Conservation (phyloP, 2,888 invertebrate species). For the Anoplius nigerrimus region DNA sequence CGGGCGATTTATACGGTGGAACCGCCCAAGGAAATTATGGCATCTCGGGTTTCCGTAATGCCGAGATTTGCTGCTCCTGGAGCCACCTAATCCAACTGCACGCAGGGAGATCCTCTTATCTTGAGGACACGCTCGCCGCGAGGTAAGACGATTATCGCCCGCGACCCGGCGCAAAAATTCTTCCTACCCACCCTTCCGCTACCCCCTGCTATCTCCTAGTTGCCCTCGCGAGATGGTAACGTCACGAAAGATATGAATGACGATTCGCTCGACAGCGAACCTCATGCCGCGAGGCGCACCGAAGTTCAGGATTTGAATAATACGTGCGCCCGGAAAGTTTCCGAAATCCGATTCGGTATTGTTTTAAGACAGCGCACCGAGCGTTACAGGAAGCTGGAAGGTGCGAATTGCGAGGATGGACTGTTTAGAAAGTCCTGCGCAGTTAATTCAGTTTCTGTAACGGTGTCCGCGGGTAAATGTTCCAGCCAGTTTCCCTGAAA, state of each 20-base stretch:
- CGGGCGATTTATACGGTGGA: constrained; percentile 39
- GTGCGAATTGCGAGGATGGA: not conserved
- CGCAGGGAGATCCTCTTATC: constrained; percentile 60
- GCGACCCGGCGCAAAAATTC: too few species aligned
- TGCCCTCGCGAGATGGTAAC: too few species aligned
- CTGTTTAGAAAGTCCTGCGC: not conserved
- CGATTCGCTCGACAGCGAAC: too few species aligned
- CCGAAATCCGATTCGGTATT: too few species aligned
- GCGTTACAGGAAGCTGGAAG: not conserved
- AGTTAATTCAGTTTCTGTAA: constrained; percentile 7
- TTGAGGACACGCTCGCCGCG: constrained; percentile 45
- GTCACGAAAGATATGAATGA: too few species aligned
- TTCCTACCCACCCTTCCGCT: not conserved
- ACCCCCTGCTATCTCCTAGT: too few species aligned
- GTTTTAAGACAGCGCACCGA: too few species aligned
- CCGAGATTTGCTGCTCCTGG: constrained; percentile 51
- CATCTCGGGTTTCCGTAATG: constrained; percentile 54
- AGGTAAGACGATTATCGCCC: not conserved
- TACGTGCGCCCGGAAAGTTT: too few species aligned
- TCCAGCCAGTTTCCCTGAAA: constrained; percentile 37
- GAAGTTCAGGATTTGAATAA: too few species aligned
- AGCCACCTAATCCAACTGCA: constrained; percentile 52
- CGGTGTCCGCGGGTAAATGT: not conserved
- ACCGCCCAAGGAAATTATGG: constrained; percentile 47
- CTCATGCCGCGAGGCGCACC: too few species aligned